Base-by-base conservation (phyloP, 2,888 invertebrate genomes). In the Pegoplata infirma region DNA sequence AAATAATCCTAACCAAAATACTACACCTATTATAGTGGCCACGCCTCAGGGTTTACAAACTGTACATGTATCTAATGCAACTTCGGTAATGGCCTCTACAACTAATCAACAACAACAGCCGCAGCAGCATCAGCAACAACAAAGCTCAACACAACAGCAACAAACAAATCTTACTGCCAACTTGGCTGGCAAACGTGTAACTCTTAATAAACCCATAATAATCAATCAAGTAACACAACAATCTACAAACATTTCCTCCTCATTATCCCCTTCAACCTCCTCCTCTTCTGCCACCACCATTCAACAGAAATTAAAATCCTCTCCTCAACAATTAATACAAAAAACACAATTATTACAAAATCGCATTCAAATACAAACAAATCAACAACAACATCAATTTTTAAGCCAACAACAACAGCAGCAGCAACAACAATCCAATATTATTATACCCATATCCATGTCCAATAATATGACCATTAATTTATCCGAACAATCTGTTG, bases 11-110 rank as follows among this genome's bases (percentile, higher is more conserved):
- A 64, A 59, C 53, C 71, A 56, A 63, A 61, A 81, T 55, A 83
- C 82, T 80, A 87, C 88, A 1, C 88, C 88, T 3, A 87, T 88
- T 8, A 82, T 88, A 59, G 87, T 88, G 8, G 86, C 89, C 8
- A 89, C 89, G 12, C 86, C 89, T 2, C 84, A 83, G 25, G 89
- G 89, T 19, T 76, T 89, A 5, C 89, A 89, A 82, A 88, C 89
- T 1, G 89, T 89, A 1, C 89, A 89, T 79, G 86, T 89, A 14
- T 86, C 89, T 3, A 82, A 86, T 21, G 85, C 85, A 12, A 83
- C 83, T 7, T 81, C 83, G 3, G 80, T 83, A 3, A 64, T 82
- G 5, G n/a, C 78, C 1, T 61, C 83, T 12, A 71, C 66, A 46
- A 21, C 28, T 12, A 58, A 7, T 23, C 51, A 36, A 10, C 58